phyloP scores from a whole-genome alignment of 2,797 vertebrate species.

The Alca torda region DNA sequence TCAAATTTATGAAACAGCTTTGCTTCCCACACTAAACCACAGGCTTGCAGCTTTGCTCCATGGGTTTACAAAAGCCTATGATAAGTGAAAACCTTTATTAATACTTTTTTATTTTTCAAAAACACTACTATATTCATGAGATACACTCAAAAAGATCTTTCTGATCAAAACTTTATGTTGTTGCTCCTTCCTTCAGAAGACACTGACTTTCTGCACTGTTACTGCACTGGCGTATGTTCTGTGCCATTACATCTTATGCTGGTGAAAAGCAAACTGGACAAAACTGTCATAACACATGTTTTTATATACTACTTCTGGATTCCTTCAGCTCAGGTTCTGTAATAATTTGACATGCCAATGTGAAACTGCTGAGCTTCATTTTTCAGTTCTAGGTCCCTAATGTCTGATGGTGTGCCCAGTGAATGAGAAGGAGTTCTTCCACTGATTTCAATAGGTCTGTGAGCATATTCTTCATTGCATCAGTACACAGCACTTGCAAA shows the following conservation, averaged over 20 bases:
- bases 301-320: neutral
- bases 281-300: neutral
- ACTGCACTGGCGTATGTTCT: neutral
- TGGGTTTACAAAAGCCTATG: neutral
- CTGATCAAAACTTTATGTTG: neutral
- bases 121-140: neutral
- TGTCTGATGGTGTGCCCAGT: neutral
- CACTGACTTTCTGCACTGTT: neutral
- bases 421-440: neutral
- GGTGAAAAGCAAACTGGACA: neutral
- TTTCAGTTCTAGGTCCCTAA: neutral
- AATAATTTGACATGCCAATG: neutral
- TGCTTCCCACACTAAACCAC: neutral
- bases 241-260: accelerated
- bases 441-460: neutral
- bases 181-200: neutral
- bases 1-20: neutral
- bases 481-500: neutral
- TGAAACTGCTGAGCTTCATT: neutral
- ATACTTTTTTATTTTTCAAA: neutral
- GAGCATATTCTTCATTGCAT: neutral
- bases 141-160: neutral
- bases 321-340: neutral
- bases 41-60: neutral
- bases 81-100: neutral